phyloP scores from a whole-genome alignment of 1,140 invertebrate genomes.

The Pseudachorutes palmiensis region DNA sequence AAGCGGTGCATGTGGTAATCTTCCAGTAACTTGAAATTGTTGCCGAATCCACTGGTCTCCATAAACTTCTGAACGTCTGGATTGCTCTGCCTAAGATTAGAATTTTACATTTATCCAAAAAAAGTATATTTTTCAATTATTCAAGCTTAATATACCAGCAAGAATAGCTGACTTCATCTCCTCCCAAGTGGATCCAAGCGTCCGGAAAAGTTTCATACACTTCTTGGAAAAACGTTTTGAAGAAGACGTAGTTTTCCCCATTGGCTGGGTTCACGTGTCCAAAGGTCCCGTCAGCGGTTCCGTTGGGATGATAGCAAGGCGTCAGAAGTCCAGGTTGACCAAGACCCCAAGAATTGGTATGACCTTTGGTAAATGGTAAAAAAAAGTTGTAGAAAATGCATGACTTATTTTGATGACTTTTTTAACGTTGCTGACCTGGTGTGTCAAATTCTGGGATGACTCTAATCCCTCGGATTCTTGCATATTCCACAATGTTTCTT shows the following conservation, averaged over 20 bases:
- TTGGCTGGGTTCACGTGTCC: conserved; percentile 69
- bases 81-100: conserved; percentile 65
- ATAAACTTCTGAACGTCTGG: conserved; percentile 63
- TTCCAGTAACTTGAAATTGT: conserved; percentile 53
- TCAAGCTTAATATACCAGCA: conserved; percentile 89
- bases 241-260: conserved; percentile 55
- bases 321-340: conserved; percentile 61
- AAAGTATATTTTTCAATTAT: too few species aligned
- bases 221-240: conserved; percentile 62
- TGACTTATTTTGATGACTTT: background rate
- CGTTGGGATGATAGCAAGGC: conserved; percentile 52
- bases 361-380: conserved; percentile 52
- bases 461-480: conserved; percentile 69
- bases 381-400: background rate
- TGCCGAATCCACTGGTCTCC: conserved; percentile 50
- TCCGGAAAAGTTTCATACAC: conserved; percentile 62
- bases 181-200: conserved; percentile 72
- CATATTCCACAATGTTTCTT: conserved; percentile 62
- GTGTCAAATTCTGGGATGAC: conserved; percentile 87
- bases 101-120: too few species aligned
- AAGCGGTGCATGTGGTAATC: conserved; percentile 59
- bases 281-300: conserved; percentile 48
- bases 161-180: conserved; percentile 77
- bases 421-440: conserved; percentile 53
- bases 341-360: conserved; percentile 71